Base-by-base conservation (phyloP, 1,140 invertebrate species). In the Leptopilina clavipes region DNA sequence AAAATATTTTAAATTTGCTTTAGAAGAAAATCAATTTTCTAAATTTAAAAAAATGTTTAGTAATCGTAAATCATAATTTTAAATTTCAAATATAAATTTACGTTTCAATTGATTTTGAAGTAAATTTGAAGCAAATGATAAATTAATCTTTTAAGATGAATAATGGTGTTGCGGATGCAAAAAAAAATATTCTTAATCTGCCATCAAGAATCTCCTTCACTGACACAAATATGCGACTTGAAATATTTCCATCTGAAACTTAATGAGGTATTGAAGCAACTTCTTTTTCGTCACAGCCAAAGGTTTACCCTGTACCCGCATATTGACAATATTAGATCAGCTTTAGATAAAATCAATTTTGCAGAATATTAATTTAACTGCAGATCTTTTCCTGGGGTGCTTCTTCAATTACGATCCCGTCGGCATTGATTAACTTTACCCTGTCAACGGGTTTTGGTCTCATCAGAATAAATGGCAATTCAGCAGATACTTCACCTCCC, bases 381-480 rank as follows among this genome's bases (percentile, higher is more conserved):
- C 22, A 45, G 48, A 81, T 40, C 40, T 79, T 80, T 14, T 82
- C 73, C 25, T 75, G 43, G 3, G 70, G 40, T 8, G 76, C 40
- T 17, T 86, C 73, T 14, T 85, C 83, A 65, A 85, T 74, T 43
- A 75, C 59, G 8, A 80, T 44, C 14, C 73, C 82, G 9, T 88
- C 79, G 0, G 79, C 81, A n/a, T 79, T 79, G n/a, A 87, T 56
- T 9, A 89, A 75, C 73, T 89, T 89, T 40, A 90, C 80, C 48
- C 85, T 85, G 0, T 87, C 87, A 0, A 81, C 76, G 0, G 89
- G 87, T 91, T 99, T 99, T 3, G 98, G 96, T 90, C 99, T 96
- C 95, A 99, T 99, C 54, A 99, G 89, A 56, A 99, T 97, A 90
- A 99, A 99, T 9, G 98, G 98, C 82, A 99, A 89, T 90, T 99